Percentiles rank a stretch among this genome's conserved stretches.
Evolutionary conservation across 2,113 vertebrate genomes (phyloP).

Genomic region (Chlorodrepanis virens): DNA sequence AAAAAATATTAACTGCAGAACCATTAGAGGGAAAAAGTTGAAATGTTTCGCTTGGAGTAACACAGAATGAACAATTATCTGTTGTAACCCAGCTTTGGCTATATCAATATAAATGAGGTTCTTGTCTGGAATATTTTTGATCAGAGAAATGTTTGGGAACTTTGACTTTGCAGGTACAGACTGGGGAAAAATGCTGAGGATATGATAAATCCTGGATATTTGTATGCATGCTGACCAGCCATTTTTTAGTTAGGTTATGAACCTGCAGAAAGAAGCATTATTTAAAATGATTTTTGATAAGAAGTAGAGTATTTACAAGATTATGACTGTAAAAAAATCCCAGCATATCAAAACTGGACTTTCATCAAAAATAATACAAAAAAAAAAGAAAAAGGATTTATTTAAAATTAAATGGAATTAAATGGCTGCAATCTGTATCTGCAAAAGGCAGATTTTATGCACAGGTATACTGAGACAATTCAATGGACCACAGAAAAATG

Average conservation of each 20-base stretch:
- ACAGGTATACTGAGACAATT: neutral
- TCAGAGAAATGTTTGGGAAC: neutral
- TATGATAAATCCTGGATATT: neutral
- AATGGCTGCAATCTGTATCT: neutral
- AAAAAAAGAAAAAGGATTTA: neutral
- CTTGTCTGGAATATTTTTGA: neutral
- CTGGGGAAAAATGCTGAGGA: neutral
- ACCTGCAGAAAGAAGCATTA: neutral
- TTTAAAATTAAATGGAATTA: neutral
- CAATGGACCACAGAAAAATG: neutral
- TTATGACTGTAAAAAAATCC: neutral
- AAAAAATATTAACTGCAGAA: neutral
- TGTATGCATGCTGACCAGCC: neutral
- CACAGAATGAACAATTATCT: neutral
- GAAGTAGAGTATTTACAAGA: neutral
- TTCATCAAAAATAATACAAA: neutral
- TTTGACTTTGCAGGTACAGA: neutral
- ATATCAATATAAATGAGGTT: neutral
- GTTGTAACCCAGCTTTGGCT: neutral
- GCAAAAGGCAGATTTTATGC: neutral
- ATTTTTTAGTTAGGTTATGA: neutral
- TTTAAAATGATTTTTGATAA: neutral
- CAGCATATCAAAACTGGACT: neutral
- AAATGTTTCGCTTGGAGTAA: neutral
- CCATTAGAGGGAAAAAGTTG: neutral